These are phyloP conservation scores for Zaprionus nigranus DNA, from an alignment of 1,140 invertebrate species.

Conservation along the genomic window DNA sequence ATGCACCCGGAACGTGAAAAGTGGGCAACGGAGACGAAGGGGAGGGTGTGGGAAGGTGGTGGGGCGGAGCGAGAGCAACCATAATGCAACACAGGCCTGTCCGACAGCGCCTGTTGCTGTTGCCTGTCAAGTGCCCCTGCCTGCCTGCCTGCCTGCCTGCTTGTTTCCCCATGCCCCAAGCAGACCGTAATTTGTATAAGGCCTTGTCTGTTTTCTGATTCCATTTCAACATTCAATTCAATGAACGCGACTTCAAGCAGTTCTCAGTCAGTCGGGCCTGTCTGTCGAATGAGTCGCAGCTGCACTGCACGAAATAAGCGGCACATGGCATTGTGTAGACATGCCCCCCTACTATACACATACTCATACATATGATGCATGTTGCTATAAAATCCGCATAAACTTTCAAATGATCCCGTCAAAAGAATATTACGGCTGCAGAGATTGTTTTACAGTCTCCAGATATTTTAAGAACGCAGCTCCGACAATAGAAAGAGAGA, in stretches of 20 bases:
- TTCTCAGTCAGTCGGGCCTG: slow-evolving; percentile 40
- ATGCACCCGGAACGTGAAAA: slow-evolving; percentile 41
- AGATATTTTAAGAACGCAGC: background rate
- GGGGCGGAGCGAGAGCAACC: background rate
- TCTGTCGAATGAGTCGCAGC: slow-evolving; percentile 48
- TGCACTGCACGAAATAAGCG: slow-evolving; percentile 37
- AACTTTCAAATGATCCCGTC: slow-evolving; percentile 3
- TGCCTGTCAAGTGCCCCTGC: background rate
- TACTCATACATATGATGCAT: background rate
- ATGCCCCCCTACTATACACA: background rate
- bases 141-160: slow-evolving; percentile 3
- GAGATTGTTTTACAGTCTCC: background rate
- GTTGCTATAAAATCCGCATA: background rate
- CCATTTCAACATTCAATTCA: slow-evolving; percentile 70
- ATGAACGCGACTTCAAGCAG: slow-evolving; percentile 59
- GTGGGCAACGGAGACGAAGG: background rate
- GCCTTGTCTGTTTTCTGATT: slow-evolving; percentile 62
- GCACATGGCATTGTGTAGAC: background rate
- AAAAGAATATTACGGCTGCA: too few species aligned
- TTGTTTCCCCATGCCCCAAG: background rate
- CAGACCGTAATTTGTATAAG: slow-evolving; percentile 34
- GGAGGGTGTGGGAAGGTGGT: background rate
- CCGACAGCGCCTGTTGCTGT: slow-evolving; percentile 1
- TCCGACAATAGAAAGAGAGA: background rate
- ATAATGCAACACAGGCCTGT: slow-evolving; percentile 36